Conservation (phyloP, 2,797 vertebrate species). For the Triplophysa bombifrons region DNA sequence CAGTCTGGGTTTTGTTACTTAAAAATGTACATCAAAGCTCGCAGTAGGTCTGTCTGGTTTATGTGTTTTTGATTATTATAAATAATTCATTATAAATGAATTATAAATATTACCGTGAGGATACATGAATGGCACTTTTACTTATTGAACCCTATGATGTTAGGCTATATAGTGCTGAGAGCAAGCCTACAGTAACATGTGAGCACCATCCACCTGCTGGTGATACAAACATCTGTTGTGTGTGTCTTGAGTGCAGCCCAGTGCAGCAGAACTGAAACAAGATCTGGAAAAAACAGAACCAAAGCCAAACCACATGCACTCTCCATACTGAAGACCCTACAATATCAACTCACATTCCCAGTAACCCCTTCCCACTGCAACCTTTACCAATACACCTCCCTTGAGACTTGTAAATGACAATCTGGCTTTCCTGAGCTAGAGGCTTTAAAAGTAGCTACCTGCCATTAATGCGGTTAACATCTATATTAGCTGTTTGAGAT, state of each 20-base stretch:
- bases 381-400: conserved; percentile 31
- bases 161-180: background rate
- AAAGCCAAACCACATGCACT: conserved; percentile 18
- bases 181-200: conserved; percentile 17
- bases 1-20: background rate
- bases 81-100: no score
- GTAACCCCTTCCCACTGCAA: conserved; percentile 21
- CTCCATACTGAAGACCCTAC: conserved; percentile 2
- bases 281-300: conserved; percentile 49
- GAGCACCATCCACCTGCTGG: conserved; percentile 30
- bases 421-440: conserved; percentile 51
- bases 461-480: conserved; percentile 40
- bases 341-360: conserved; percentile 10
- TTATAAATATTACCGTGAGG: background rate
- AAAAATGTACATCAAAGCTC: background rate
- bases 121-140: background rate
- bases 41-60: background rate
- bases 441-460: conserved; percentile 33
- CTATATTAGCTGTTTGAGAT: conserved; percentile 56
- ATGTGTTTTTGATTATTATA: background rate
- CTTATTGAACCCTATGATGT: background rate
- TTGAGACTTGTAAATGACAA: conserved; percentile 53
- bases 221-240: conserved; percentile 44
- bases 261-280: conserved; percentile 44
- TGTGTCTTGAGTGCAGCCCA: conserved; percentile 12